Percentiles rank a stretch among this genome's conserved stretches.
phyloP scores from a whole-genome alignment of 1,140 invertebrate genomes.

The Watersipora subatra region DNA sequence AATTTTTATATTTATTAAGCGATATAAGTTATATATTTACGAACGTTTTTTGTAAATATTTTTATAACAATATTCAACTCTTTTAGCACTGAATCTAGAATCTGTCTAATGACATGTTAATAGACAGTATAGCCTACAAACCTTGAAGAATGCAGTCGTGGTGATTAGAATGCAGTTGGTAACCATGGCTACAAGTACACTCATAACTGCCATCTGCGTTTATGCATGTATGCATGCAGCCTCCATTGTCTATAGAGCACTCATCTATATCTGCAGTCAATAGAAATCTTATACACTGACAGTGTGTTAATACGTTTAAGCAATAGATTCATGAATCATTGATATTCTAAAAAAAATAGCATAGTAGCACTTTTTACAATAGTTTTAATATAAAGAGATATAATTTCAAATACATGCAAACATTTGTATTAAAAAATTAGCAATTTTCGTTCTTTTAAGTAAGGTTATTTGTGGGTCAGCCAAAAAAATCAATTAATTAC shows the following conservation, averaged over 20 bases:
- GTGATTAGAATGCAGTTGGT: constrained; percentile 29
- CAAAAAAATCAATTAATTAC: too few relatives aligned
- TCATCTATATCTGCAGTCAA: constrained; percentile 55
- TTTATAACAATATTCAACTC: background rate
- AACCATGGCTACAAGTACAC: constrained; percentile 43
- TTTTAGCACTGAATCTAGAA: too few relatives aligned
- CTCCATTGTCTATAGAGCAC: constrained; percentile 51
- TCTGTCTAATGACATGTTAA: too few relatives aligned
- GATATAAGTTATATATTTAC: background rate
- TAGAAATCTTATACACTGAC: constrained; percentile 9
- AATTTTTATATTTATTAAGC: too few relatives aligned
- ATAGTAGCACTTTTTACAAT: constrained; percentile 10
- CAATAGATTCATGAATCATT: constrained; percentile 32
- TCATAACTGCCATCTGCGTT: constrained; percentile 60
- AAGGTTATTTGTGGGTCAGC: too few relatives aligned
- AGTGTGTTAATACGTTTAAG: constrained; percentile 25
- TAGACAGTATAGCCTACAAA: background rate
- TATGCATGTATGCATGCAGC: constrained; percentile 52
- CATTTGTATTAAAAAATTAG: too few relatives aligned
- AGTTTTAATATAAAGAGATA: background rate
- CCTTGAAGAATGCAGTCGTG: constrained; percentile 32
- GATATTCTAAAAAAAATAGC: constrained; percentile 17
- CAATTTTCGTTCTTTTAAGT: too few relatives aligned
- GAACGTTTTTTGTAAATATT: background rate
- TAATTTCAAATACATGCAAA: background rate